Percentiles rank a stretch among this genome's conserved stretches.
These are phyloP conservation scores for Smutsia gigantea DNA, from an alignment of 2,797 vertebrate species.

Conservation along the genomic window DNA sequence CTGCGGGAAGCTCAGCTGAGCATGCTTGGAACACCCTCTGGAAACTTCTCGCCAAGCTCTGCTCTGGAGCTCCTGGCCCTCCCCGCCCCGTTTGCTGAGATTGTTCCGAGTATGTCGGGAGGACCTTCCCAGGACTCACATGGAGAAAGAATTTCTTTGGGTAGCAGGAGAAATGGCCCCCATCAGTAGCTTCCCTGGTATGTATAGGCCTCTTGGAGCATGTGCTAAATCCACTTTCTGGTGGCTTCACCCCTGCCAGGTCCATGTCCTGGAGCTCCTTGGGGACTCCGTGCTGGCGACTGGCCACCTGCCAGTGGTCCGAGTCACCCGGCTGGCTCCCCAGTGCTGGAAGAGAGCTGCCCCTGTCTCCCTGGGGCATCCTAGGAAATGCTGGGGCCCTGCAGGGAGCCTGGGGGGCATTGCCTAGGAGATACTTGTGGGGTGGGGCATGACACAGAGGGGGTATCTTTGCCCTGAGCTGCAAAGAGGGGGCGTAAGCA, in stretches of 20 bases:
- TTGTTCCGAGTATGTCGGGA: neutral
- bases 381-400: neutral
- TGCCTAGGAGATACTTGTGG: neutral
- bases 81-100: neutral
- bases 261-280: neutral
- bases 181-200: neutral
- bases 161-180: neutral
- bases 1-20: neutral
- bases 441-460: neutral
- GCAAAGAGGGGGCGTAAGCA: no score
- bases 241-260: neutral
- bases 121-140: neutral
- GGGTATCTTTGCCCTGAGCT: neutral
- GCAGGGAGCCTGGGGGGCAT: neutral
- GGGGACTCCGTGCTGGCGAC: neutral
- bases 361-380: neutral
- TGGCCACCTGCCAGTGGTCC: neutral
- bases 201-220: neutral
- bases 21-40: neutral
- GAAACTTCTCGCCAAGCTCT: slow-evolving; percentile 35
- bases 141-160: neutral
- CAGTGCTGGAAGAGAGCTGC: neutral
- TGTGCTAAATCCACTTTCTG: neutral
- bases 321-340: neutral
- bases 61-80: neutral